A percentile compares a stretch with the other conserved stretches of the same genome.
phyloP scores from a whole-genome alignment of 2,113 vertebrate genomes.

The Elephas maximus region DNA sequence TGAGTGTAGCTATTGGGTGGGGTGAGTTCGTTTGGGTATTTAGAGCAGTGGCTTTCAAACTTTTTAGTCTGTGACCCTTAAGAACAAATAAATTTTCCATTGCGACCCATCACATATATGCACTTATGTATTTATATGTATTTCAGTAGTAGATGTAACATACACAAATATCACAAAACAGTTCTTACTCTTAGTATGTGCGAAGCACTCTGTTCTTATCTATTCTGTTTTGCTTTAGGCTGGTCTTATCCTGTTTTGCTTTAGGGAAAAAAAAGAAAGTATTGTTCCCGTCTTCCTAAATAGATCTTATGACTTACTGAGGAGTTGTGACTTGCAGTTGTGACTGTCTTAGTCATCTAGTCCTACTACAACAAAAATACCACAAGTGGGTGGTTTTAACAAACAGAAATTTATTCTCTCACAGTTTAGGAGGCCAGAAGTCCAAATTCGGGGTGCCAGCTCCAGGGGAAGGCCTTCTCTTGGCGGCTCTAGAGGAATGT shows the following conservation, averaged over 20 bases:
- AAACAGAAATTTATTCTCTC: too few species aligned
- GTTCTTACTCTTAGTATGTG: neutral
- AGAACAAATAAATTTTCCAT: constrained; percentile 43
- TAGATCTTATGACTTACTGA: constrained; percentile 32
- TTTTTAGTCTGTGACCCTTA: constrained; percentile 28
- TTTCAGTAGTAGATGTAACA: constrained; percentile 45
- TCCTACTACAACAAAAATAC: too few species aligned
- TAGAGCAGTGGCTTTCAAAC: constrained; percentile 20
- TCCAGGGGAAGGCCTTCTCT: too few species aligned
- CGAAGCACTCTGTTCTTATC: constrained; percentile 33
- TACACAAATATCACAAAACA: constrained; percentile 49
- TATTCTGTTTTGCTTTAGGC: neutral
- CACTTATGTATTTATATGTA: neutral
- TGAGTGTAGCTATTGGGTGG: neutral
- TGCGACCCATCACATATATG: neutral
- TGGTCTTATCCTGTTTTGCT: constrained; percentile 22
- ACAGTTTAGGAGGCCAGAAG: too few species aligned
- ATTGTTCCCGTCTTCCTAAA: neutral
- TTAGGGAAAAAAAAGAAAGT: neutral
- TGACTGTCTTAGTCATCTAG: too few species aligned
- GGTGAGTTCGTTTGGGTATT: constrained; percentile 1
- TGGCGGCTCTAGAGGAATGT: too few species aligned
- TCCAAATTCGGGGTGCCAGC: too few species aligned
- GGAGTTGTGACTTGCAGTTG: neutral
- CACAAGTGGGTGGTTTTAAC: too few species aligned